phyloP scores from a whole-genome alignment of 2,113 vertebrate species.

The Bubalus kerabau region DNA sequence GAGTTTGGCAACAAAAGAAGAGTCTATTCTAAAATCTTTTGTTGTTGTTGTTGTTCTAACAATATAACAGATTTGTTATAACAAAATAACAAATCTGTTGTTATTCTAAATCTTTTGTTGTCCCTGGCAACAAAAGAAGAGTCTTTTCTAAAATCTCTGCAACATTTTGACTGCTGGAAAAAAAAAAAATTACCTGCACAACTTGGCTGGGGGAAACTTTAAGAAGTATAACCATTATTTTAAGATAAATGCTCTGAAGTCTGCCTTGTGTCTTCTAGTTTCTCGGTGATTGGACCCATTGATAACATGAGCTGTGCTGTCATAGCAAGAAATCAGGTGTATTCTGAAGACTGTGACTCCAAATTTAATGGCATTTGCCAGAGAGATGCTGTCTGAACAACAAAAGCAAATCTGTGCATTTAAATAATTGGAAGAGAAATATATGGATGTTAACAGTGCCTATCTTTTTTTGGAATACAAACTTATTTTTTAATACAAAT shows the following conservation, averaged over 20 bases:
- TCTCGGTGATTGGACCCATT: not conserved
- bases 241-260: not conserved
- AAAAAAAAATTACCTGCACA: not conserved
- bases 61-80: not conserved
- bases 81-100: not conserved
- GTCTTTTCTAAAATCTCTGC: not conserved
- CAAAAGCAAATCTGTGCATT: not conserved
- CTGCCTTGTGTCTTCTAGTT: not conserved
- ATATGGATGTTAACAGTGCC: not conserved
- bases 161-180: not conserved
- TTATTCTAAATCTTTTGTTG: not conserved
- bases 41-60: not conserved
- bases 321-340: not conserved
- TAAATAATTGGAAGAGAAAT: not conserved
- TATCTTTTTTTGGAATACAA: not conserved
- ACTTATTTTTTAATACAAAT: not conserved
- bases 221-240: not conserved
- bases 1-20: not conserved
- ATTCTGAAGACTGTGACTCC: not conserved
- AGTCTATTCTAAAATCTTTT: not conserved
- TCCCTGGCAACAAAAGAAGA: not conserved
- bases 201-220: not conserved
- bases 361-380: not conserved
- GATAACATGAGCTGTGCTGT: not conserved
- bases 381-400: not conserved